phyloP scores from a whole-genome alignment of 2,888 invertebrate species.

The Ophonus ardosiacus region DNA sequence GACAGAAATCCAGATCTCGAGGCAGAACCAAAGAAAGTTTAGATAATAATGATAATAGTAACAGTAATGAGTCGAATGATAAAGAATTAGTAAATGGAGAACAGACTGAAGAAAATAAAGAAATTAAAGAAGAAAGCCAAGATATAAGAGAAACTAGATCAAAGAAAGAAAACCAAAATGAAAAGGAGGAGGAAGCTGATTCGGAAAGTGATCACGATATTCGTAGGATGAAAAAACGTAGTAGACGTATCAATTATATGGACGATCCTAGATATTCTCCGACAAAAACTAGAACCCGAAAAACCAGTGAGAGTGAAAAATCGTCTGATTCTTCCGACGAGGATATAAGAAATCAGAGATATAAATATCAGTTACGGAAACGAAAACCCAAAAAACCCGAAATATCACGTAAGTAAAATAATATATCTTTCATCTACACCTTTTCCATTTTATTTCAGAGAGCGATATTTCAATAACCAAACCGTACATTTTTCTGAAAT shows the following conservation, averaged over 20 bases:
- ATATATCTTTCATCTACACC: background rate
- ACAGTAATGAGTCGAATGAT: constrained; percentile 67
- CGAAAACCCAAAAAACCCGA: constrained; percentile 55
- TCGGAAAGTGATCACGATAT: constrained; percentile 68
- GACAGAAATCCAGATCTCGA: constrained; percentile 63
- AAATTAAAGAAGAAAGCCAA: constrained; percentile 56
- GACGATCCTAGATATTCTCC: constrained; percentile 66
- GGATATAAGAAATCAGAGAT: constrained; percentile 58
- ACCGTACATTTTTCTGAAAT: too few relatives aligned
- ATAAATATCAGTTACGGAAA: constrained; percentile 58
- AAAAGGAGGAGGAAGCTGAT: constrained; percentile 65
- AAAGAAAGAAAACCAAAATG: constrained; percentile 25
- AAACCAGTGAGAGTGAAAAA: constrained; percentile 65
- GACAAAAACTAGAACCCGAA: constrained; percentile 66
- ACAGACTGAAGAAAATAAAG: constrained; percentile 38
- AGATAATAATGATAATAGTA: constrained; percentile 67
- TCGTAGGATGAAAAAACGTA: constrained; percentile 67
- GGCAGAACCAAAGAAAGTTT: constrained; percentile 69
- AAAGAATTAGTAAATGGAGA: constrained; percentile 65
- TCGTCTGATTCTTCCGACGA: constrained; percentile 61
- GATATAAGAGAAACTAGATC: constrained; percentile 41
- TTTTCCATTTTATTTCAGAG: too few relatives aligned
- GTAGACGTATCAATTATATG: constrained; percentile 65
- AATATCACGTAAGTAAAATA: constrained; percentile 44
- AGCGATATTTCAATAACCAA: background rate